Percentiles rank a stretch among this genome's conserved stretches.
Conservation (phyloP, 2,888 invertebrate genomes). For the Hydrotaea cyrtoneurina region DNA sequence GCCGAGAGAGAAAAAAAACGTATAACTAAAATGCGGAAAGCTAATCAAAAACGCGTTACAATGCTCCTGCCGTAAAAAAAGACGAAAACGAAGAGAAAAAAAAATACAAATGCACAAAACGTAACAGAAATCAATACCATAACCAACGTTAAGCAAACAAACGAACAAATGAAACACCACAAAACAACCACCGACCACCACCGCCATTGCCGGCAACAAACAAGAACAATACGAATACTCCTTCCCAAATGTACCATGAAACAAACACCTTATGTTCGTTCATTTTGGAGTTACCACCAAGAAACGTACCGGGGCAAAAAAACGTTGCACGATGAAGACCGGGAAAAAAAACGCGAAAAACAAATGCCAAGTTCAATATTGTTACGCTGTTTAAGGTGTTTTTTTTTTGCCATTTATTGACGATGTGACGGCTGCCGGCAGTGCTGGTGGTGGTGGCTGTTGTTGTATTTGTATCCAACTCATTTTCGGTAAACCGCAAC, state of each 20-base stretch:
- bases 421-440: neutral
- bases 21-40: slow-evolving; percentile 74
- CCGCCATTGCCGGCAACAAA: slow-evolving; percentile 25
- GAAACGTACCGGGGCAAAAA: neutral
- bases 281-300: slow-evolving; percentile 6
- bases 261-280: slow-evolving; percentile 54
- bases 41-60: slow-evolving; percentile 79
- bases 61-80: slow-evolving; percentile 40
- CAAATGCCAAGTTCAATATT: slow-evolving; percentile 79
- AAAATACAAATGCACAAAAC: slow-evolving; percentile 44
- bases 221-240: slow-evolving; percentile 49
- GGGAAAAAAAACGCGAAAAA: slow-evolving; percentile 66
- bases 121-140: slow-evolving; percentile 49
- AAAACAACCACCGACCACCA: slow-evolving; percentile 40
- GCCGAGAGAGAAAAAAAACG: neutral
- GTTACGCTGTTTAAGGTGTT: slow-evolving; percentile 37
- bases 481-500: slow-evolving; percentile 12
- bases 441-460: slow-evolving; percentile 5
- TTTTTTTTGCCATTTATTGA: slow-evolving; percentile 15
- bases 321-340: slow-evolving; percentile 61
- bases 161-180: slow-evolving; percentile 46
- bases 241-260: slow-evolving; percentile 48
- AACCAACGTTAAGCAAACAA: slow-evolving; percentile 40
- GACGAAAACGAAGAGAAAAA: neutral
- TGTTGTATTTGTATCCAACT: neutral